Evolutionary conservation across 2,888 invertebrate genomes (phyloP).

Genomic region (Petrolisthes cinctipes): DNA sequence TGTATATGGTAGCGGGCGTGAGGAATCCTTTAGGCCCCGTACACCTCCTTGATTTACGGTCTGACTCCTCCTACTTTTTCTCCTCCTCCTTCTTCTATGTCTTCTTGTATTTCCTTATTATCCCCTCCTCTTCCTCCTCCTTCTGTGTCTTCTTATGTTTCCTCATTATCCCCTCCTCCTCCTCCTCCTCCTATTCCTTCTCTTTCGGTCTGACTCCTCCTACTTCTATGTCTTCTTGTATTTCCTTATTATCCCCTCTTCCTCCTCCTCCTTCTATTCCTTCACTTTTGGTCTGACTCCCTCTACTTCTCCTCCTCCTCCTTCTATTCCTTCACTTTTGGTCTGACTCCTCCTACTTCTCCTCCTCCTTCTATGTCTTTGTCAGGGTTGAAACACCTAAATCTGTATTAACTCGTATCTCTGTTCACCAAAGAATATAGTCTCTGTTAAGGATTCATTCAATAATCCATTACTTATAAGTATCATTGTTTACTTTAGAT

Average conservation of each 20-base stretch:
- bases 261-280: not conserved
- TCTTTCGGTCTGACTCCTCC: not conserved
- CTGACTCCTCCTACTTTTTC: not conserved
- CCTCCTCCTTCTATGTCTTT: too few relatives aligned
- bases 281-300: not conserved
- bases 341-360: not conserved
- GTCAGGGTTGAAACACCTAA: too few relatives aligned
- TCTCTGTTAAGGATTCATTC: too few relatives aligned
- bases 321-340: not conserved
- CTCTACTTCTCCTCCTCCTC: not conserved
- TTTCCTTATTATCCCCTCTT: not conserved
- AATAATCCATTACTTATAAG: too few relatives aligned
- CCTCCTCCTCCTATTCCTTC: not conserved
- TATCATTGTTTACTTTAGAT: too few relatives aligned
- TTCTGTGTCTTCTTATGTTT: not conserved
- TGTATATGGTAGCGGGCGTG: not conserved
- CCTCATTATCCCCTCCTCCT: not conserved
- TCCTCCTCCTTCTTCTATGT: too few relatives aligned
- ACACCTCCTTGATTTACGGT: not conserved
- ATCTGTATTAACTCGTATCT: too few relatives aligned
- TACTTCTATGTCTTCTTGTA: not conserved
- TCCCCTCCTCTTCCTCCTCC: not conserved
- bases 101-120: not conserved
- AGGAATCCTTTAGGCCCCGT: slow-evolving; percentile 2
- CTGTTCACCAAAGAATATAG: too few relatives aligned